Base-by-base conservation (phyloP, 2,113 vertebrate genomes). In the Chaetops frenatus region DNA sequence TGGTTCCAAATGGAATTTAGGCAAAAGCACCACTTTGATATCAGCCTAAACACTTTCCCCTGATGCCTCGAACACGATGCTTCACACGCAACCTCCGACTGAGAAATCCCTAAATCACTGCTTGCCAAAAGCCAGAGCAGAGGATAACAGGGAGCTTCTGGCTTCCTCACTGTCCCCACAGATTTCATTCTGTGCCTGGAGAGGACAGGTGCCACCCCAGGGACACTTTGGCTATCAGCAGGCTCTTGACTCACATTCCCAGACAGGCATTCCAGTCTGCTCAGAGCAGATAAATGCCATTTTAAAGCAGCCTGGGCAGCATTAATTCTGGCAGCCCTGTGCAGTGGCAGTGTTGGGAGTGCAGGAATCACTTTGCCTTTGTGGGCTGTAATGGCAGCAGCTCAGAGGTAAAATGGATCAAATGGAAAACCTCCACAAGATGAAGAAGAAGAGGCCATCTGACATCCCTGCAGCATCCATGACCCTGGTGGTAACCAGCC, bases 21-120 rank as follows among this genome's bases (percentile, higher is more conserved):
- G 56, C 22, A 45, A 40, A 81, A 66, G 11, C 23, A 58, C 10
- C 16, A 5, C 74, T 62, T 84, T 24, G 70, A 35, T 10, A 24
- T 4, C 21, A 79, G 7, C 51, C 38, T 38, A 5, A 90, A 58
- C 3, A 6, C 6, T 62, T 81, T 67, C 35, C 35, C 64, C 50
- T 70, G 6, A 0, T 44, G 57, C n/a, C 54, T 81, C 66, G 51
- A 81, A 72, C 48, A 20, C 0, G 1, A 18, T 2, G 9, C 27
- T 81, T 42, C 65, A 12, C 17, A 45, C 22, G 12, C 21, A 76
- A 0, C 40, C 38, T 20, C 31, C 6, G n/a, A 6, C 45, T 73
- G 73, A 78, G 69, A 78, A 93, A 29, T 61, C 78, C 31, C 22
- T 19, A 45, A 81, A 57, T 48, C 69, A 12, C 78, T 53, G 28